A percentile compares a stretch with the other conserved stretches of the same genome.
phyloP scores from a whole-genome alignment of 2,797 vertebrate species.

The Neoniphon sammara region DNA sequence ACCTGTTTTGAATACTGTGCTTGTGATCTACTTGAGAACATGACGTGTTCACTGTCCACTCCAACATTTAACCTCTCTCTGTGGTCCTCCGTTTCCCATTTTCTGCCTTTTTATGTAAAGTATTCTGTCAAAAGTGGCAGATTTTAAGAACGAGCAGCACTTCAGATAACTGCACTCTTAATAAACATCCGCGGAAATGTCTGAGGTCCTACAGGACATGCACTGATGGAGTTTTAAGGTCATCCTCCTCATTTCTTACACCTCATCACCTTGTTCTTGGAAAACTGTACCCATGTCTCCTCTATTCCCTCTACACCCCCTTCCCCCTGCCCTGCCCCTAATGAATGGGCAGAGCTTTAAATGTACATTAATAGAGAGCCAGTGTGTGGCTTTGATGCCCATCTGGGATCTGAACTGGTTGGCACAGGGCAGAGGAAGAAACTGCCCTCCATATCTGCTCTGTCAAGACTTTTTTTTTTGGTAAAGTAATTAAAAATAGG shows the following conservation, averaged over 20 bases:
- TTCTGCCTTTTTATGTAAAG: slow-evolving; percentile 9
- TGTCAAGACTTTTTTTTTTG: slow-evolving; percentile 29
- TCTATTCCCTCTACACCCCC: slow-evolving; percentile 35
- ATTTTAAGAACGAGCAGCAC: slow-evolving; percentile 5
- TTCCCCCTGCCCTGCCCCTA: slow-evolving; percentile 49
- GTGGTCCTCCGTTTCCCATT: not conserved
- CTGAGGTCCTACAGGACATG: slow-evolving; percentile 10
- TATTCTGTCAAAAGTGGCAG: slow-evolving; percentile 22
- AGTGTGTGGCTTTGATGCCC: slow-evolving; percentile 48
- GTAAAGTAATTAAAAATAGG: slow-evolving; percentile 61
- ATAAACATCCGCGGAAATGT: slow-evolving; percentile 29
- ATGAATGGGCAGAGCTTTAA: slow-evolving; percentile 43
- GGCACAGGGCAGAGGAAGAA: slow-evolving; percentile 56
- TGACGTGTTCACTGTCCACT: not conserved
- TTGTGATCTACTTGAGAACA: not conserved
- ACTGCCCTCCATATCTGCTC: slow-evolving; percentile 48
- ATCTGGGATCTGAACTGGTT: slow-evolving; percentile 69
- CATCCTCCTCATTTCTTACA: slow-evolving; percentile 42
- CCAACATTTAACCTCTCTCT: slow-evolving; percentile 9
- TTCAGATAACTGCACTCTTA: slow-evolving; percentile 16
- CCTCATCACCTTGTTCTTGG: slow-evolving; percentile 40
- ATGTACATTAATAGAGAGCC: slow-evolving; percentile 49
- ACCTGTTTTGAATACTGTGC: too few relatives aligned
- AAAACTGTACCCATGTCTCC: slow-evolving; percentile 44
- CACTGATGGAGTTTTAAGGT: slow-evolving; percentile 51